phyloP scores from a whole-genome alignment of 2,888 invertebrate species.

The Tipula helvola region DNA sequence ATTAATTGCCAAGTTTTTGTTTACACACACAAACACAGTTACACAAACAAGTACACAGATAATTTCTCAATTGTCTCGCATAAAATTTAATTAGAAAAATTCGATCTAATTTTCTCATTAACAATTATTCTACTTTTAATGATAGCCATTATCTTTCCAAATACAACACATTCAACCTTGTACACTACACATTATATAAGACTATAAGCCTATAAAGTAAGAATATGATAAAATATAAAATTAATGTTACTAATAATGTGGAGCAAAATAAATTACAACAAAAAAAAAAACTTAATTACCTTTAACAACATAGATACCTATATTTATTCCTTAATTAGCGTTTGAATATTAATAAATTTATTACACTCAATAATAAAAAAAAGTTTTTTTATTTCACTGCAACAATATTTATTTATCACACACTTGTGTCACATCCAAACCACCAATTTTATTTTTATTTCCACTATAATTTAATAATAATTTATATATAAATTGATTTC shows the following conservation, averaged over 20 bases:
- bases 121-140: not conserved
- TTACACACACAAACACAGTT: not conserved
- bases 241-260: not conserved
- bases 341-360: not conserved
- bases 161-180: not conserved
- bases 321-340: not conserved
- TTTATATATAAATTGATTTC: not conserved
- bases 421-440: not conserved
- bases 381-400: not conserved
- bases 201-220: not conserved
- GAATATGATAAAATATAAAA: not conserved
- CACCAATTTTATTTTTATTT: not conserved
- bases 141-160: not conserved
- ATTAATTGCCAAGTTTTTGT: not conserved
- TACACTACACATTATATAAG: not conserved
- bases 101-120: not conserved
- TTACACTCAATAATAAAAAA: not conserved
- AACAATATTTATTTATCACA: not conserved
- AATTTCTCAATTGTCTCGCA: not conserved
- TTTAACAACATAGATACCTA: not conserved
- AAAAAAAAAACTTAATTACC: not conserved
- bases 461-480: not conserved
- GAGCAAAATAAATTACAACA: not conserved
- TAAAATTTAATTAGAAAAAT: not conserved
- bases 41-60: too few species aligned